phyloP scores from a whole-genome alignment of 2,888 invertebrate genomes.

The Coelopa pilipes region DNA sequence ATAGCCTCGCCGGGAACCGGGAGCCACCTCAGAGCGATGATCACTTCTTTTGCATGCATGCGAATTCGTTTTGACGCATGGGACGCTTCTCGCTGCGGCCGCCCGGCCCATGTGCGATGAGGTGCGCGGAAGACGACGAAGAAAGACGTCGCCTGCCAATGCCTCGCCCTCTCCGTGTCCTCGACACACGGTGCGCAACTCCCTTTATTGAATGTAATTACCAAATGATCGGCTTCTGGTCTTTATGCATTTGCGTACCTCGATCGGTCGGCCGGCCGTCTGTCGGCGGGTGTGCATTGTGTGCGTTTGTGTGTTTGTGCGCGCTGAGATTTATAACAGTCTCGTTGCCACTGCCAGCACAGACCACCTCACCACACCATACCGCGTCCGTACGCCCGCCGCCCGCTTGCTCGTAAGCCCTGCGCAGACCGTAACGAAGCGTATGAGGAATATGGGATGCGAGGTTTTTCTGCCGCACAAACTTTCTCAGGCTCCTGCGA shows the following conservation, averaged over 20 bases:
- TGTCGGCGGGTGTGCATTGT: background rate
- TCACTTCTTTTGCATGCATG: background rate
- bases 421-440: constrained; percentile 13
- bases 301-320: background rate
- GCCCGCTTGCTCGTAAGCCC: background rate
- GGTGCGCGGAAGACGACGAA: background rate
- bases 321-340: background rate
- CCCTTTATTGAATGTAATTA: constrained; percentile 54
- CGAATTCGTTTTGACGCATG: background rate
- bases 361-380: background rate
- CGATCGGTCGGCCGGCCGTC: constrained; percentile 36
- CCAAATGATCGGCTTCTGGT: constrained; percentile 57
- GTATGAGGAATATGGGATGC: background rate
- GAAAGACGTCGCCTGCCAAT: too few relatives aligned
- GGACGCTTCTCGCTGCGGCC: background rate
- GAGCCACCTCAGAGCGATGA: too few relatives aligned
- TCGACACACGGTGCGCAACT: constrained; percentile 3
- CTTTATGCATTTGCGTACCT: constrained; percentile 50
- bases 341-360: background rate
- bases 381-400: background rate
- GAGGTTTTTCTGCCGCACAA: constrained; percentile 5
- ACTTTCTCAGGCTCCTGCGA: constrained; percentile 19
- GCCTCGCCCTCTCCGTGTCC: background rate
- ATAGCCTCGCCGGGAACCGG: too few relatives aligned
- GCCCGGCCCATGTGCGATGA: background rate